Conservation (phyloP, 2,113 vertebrate genomes). For the Melanotaenia duboulayi region DNA sequence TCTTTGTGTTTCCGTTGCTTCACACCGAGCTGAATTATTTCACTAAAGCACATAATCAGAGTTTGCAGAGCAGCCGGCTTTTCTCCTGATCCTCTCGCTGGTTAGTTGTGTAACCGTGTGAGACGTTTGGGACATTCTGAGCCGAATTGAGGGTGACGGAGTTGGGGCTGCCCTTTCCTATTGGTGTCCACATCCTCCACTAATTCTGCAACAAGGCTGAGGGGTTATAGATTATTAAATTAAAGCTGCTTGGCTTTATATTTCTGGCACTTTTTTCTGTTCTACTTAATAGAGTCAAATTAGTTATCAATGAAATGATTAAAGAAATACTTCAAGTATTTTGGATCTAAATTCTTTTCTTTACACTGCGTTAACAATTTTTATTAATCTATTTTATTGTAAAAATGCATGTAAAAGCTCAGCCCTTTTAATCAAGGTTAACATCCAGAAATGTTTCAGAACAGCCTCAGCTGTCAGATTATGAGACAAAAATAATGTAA, state of each 20-base stretch:
- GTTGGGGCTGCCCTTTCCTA: not conserved
- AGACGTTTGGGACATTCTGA: not conserved
- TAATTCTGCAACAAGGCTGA: not conserved
- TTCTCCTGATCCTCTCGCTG: conserved; percentile 26
- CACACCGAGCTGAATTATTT: conserved; percentile 35
- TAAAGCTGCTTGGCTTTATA: not conserved
- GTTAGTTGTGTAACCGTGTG: conserved; percentile 14
- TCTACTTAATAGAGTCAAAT: too few species aligned
- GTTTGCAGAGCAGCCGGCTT: conserved; percentile 33
- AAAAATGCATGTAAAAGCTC: too few species aligned
- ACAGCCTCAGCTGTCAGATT: too few species aligned
- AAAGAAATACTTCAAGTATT: too few species aligned
- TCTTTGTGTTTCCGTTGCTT: conserved; percentile 36
- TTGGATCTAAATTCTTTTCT: too few species aligned
- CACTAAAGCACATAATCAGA: conserved; percentile 11
- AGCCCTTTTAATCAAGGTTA: too few species aligned
- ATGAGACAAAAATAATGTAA: too few species aligned
- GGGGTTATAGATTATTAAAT: not conserved
- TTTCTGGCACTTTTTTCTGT: too few species aligned
- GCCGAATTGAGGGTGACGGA: conserved; percentile 11
- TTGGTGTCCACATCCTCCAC: not conserved
- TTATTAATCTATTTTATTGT: too few species aligned
- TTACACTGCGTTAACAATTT: too few species aligned
- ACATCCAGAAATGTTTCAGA: too few species aligned
- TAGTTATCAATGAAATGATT: too few species aligned